Evolutionary conservation across 30 jellyfish, hydroid and myxozoan species (phyloP), one percentile per base, ranked within the genome.

Genomic region (Aurelia aurita): DNA sequence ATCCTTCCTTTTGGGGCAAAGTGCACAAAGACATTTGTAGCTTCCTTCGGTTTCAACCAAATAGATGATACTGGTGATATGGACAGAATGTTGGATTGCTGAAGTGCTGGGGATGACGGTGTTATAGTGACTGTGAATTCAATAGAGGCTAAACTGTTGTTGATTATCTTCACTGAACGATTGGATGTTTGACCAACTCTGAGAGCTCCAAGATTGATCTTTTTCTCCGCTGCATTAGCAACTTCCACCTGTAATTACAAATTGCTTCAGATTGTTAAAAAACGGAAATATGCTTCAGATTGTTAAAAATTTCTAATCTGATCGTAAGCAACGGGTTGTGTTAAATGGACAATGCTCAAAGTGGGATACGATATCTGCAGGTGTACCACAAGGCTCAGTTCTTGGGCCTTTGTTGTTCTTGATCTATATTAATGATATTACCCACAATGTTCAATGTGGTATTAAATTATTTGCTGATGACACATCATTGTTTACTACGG

Each of bases 1-100:
- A 94, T 85, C 58, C 99, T 85, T 69, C 86, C 25, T 77, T 77
- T 94, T 35, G 99, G 99, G 19, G 90, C 63, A 58, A 94, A 94
- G 31, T 39, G 43, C 39, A 94, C 92, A 7, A 44, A 31, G 26
- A 89, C 78, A 46, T 84, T 91, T 60, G 87, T 66, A 28, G 80
- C 80, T 35, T 73, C 95, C 46, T 89, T 88, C 10, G 99, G 97
- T 59, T 89, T 68, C 72, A 94, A 64, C 12, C 68, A 68, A 22
- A 94, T 81, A 8, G 8, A 14, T 0, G 95, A 63, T 15, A 35
- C 76, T 71, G 99, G 99, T 7, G 91, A 34, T 58, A 94, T 47
- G 0, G 90, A 34, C 20, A 94, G 66, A 20, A 89, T 89, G 69
- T 78, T 88, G 0, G 89, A 63, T 20, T 88, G 96, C 91, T 89